Conservation (phyloP, 1,140 invertebrate genomes). For the Drosophila baimaii region DNA sequence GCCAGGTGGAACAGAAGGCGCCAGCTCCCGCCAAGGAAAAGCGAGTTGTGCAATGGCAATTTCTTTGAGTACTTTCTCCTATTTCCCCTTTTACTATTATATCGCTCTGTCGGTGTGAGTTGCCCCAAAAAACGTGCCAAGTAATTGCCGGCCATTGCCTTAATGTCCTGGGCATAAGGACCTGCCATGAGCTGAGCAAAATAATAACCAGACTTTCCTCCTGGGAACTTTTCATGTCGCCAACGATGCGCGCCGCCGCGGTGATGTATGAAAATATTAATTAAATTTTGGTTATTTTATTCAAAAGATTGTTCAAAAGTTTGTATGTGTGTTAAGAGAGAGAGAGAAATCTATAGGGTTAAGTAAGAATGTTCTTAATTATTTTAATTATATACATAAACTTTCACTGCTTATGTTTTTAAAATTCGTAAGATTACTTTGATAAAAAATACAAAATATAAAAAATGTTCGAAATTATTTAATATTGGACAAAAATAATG, state of each 20-base stretch:
- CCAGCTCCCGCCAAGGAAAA: slow-evolving; percentile 11
- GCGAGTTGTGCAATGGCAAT: slow-evolving; percentile 65
- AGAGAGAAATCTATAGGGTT: too few species aligned
- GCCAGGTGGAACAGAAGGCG: slow-evolving; percentile 37
- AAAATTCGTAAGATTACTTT: too few species aligned
- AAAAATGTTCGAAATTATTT: too few species aligned
- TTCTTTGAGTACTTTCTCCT: slow-evolving; percentile 77
- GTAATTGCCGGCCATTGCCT: slow-evolving; percentile 67
- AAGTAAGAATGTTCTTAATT: too few species aligned
- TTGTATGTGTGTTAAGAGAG: too few species aligned
- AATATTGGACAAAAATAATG: too few species aligned
- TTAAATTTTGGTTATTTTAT: slow-evolving; percentile 12
- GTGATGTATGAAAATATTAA: slow-evolving; percentile 11
- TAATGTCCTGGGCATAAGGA: slow-evolving; percentile 56
- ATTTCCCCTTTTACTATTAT: slow-evolving; percentile 50
- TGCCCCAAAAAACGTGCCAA: slow-evolving; percentile 56
- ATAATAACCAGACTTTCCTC: slow-evolving; percentile 40
- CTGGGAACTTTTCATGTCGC: slow-evolving; percentile 17
- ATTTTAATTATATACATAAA: too few species aligned
- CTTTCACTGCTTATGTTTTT: too few species aligned
- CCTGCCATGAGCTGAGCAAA: slow-evolving; percentile 31
- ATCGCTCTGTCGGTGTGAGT: slow-evolving; percentile 25
- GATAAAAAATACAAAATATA: too few species aligned
- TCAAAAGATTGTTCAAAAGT: neutral
- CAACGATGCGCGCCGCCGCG: neutral